Conservation (phyloP, 2,113 vertebrate species). For the human (Homo sapiens) region DNA sequence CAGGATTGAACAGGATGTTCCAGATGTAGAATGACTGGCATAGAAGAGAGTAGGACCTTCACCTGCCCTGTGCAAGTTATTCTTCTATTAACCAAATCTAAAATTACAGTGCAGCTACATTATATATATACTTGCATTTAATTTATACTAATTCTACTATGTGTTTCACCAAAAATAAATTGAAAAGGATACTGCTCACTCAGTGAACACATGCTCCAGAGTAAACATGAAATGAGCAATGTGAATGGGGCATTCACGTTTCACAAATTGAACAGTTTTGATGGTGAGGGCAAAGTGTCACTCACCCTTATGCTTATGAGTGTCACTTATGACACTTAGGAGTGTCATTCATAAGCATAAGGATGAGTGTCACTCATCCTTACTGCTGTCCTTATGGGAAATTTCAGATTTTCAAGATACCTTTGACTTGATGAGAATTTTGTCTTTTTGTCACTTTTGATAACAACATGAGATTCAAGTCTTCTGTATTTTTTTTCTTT, state of each 20-base stretch:
- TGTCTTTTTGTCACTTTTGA: neutral
- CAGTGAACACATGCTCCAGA: neutral
- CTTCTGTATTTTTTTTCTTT: neutral
- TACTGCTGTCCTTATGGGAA: neutral
- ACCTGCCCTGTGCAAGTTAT: neutral
- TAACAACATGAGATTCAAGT: neutral
- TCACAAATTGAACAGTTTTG: slow-evolving; percentile 10
- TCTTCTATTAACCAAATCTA: neutral
- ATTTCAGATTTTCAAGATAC: neutral
- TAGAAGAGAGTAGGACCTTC: neutral
- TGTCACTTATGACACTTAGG: too few relatives aligned
- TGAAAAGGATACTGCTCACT: neutral
- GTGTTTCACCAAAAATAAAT: neutral
- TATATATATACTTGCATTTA: neutral
- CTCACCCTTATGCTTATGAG: neutral
- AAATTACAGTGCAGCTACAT: neutral
- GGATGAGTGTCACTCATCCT: too few relatives aligned
- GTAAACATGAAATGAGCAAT: slow-evolving; percentile 7
- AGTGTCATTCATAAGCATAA: too few relatives aligned
- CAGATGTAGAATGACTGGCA: neutral
- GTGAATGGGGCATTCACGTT: neutral
- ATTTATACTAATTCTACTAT: neutral
- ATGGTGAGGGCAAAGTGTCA: neutral
- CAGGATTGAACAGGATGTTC: neutral
- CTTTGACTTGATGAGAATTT: neutral